These are phyloP conservation scores for Drosophila sordidapex DNA, from an alignment of 2,888 invertebrate genomes.

Conservation along the genomic window DNA sequence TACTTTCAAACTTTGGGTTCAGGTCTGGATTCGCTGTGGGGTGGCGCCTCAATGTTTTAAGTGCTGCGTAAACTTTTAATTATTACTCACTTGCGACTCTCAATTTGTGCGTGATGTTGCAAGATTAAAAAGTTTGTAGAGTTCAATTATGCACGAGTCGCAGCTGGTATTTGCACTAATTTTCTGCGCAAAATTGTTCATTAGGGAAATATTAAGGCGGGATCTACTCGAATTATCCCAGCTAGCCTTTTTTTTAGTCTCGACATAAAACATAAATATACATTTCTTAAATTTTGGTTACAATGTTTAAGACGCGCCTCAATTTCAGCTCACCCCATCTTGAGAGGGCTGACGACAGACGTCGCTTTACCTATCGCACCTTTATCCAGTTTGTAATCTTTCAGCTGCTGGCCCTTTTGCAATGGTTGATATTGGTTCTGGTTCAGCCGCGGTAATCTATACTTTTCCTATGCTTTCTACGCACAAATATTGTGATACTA, in stretches of 20 bases:
- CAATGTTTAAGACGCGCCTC: conserved; percentile 47
- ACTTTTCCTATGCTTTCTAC: too few species aligned
- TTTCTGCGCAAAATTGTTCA: conserved; percentile 29
- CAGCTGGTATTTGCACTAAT: conserved; percentile 30
- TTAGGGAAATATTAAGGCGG: not conserved
- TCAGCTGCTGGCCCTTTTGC: conserved; percentile 11
- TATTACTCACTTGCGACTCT: conserved; percentile 70
- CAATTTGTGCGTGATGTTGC: conserved; percentile 71
- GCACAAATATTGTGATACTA: not conserved
- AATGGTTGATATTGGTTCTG: conserved; percentile 39
- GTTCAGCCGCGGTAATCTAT: conserved; percentile 23
- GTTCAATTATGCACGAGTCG: conserved; percentile 64
- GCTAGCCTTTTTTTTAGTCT: conserved; percentile 4
- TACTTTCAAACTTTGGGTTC: conserved; percentile 53
- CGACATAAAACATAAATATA: not conserved
- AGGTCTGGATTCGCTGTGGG: not conserved
- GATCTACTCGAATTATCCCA: too few species aligned
- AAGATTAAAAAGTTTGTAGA: conserved; percentile 70
- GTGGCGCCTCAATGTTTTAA: conserved; percentile 21
- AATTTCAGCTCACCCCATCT: conserved; percentile 20
- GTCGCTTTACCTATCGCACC: conserved; percentile 16
- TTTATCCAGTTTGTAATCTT: conserved; percentile 12
- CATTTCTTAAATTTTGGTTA: conserved; percentile 16
- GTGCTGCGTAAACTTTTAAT: conserved; percentile 65
- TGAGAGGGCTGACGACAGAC: conserved; percentile 36